Base-by-base conservation (phyloP, 2,888 invertebrate species). In the Phania funesta region DNA sequence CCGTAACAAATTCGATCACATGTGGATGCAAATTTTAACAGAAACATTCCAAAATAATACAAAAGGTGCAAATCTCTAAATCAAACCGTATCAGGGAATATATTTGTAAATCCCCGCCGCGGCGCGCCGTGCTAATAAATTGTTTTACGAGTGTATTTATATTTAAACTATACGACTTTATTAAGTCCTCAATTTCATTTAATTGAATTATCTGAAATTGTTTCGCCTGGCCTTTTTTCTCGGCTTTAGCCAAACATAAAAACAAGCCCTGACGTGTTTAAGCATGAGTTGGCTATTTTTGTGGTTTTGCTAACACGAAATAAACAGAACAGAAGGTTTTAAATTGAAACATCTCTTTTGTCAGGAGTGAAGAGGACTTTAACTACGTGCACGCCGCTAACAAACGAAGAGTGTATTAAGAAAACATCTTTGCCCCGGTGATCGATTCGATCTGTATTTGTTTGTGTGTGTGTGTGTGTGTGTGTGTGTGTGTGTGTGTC, bases 291-390 rank as follows among this genome's bases (percentile, higher is more conserved):
- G 64, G 56, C n/a, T 41, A 22, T 35, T 67, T 50, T 71, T 81
- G 76, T 65, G 80, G 76, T 76, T 58, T 71, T 41, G 24, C 20
- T 52, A 38, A 7, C 54, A 60, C 16, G 35, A 38, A 4, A 11
- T 3, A n/a, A 65, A 67, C 24, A 50, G 20, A 76, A 56, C 44
- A 60, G 60, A 62, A 60, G 50, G 71, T 46, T 62, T 22, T 50
- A 46, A 68, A 64, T 84, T 84, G 79, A 84, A 84, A 83, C 68
- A 77, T 80, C 70, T 64, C 56, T 73, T 68, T 46, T 54, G 41
- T 52, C 16, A 75, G 64, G 77, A 76, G 80, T 77, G n/a, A 80
- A 79, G 77, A 80, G 29, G 7, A n/a, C 77, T 73, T 81, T 62
- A 80, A 80, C 73, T 56, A 60, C 35, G 46, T 73, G 58, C 22